Evolutionary conservation across 1,140 invertebrate species (phyloP), one percentile per base, ranked within the genome.

Genomic region (Achatina immaculata): DNA sequence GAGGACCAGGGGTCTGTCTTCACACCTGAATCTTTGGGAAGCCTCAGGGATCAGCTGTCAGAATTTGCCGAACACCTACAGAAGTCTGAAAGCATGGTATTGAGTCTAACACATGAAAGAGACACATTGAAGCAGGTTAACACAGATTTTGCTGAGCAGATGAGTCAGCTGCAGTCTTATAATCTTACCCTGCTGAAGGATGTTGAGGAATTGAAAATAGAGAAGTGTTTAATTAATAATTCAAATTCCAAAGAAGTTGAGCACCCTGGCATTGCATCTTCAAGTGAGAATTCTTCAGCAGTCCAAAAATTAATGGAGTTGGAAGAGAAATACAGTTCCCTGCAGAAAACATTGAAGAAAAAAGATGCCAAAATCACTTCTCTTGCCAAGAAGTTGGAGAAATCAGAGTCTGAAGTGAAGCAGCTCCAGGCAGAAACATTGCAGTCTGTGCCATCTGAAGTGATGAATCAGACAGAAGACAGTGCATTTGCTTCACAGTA

Each of bases 271-370:
- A 65, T 42, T 42, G 40, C 34, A 34, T 11, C 34, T 34, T 14
- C 66, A 34, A 11, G 34, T 11, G 28, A 36, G 34, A 36, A 14
- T 14, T 21, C 11, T 38, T 40, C 73, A 84, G 19, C 73, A 28
- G 51, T 21, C 14, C 51, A 55, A 24, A 55, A 55, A 55, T 4
- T 68, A 34, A 6, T 14, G 16, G 65, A 68, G 9, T 31, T 68
- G 31, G 45, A 68, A 45, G 19, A 78, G 34, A 83, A 86, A 81
- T 55, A 85, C 16, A 24, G 42, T 28, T 55, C 76, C 42, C 48
- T 83, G 24, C 82, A 86, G 58, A 82, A 84, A 55, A 68, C 80
- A 9, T 2, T 85, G 21, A 83, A 82, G 40, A 85, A 83, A 42
- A 83, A 82, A 71, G 83, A 85, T 65, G 83, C 83, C 34, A 81